phyloP scores from a whole-genome alignment of 1,140 invertebrate species.

The Ostrea denselamellosa region DNA sequence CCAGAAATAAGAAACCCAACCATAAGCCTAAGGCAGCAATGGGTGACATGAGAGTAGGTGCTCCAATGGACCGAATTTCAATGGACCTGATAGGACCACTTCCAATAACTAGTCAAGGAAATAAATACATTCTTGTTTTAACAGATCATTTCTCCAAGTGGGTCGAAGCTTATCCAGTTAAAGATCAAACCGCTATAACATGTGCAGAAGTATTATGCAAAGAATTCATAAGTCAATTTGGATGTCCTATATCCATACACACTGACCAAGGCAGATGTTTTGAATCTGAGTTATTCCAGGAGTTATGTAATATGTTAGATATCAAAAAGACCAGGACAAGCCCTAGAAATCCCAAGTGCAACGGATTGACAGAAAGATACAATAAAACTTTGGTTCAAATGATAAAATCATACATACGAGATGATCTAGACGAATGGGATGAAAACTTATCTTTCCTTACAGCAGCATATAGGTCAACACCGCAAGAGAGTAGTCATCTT shows the following conservation, averaged over 20 bases:
- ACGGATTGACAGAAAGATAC: background rate
- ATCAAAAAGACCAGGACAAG: conserved; percentile 48
- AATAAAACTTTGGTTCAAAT: conserved; percentile 2
- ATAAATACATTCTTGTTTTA: conserved; percentile 51
- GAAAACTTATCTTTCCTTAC: conserved; percentile 37
- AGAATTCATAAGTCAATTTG: conserved; percentile 52
- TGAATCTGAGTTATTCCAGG: conserved; percentile 47
- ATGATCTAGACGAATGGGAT: conserved; percentile 42
- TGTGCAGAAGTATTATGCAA: conserved; percentile 45
- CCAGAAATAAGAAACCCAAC: conserved; percentile 27
- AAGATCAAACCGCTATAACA: conserved; percentile 47
- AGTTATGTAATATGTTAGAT: conserved; percentile 46
- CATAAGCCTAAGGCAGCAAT: conserved; percentile 3
- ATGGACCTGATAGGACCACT: conserved; percentile 54
- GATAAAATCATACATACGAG: conserved; percentile 40
- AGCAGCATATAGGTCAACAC: conserved; percentile 40
- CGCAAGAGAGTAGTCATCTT: conserved; percentile 30
- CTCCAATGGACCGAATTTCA: conserved; percentile 44
- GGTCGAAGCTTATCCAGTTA: conserved; percentile 47
- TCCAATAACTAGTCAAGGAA: conserved; percentile 37
- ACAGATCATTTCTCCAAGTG: conserved; percentile 56
- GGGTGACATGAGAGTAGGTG: conserved; percentile 45
- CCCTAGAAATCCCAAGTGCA: conserved; percentile 50
- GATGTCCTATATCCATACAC: conserved; percentile 51
- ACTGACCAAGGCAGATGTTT: conserved; percentile 52